Base-by-base conservation (phyloP, 2,888 invertebrate genomes). In the Lacanobia wlatinum region DNA sequence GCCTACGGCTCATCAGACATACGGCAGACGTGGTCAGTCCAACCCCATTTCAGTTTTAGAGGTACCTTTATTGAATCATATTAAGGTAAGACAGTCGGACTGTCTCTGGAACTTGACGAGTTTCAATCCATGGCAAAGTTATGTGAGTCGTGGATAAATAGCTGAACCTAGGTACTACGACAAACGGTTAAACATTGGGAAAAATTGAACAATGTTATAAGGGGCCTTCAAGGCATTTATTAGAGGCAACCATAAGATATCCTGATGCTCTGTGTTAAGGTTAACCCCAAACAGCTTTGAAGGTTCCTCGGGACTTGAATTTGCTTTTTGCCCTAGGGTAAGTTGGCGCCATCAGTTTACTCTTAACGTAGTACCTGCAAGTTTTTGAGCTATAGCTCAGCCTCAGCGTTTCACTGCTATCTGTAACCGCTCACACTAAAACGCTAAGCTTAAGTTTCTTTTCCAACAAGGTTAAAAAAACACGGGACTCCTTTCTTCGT, bases 21-120 rank as follows among this genome's bases (percentile, higher is more conserved):
- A 80, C 79, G 76, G 46, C 76, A 68, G 71, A 80, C 46, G 76
- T 80, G 79, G 79, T 82, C 81, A 76, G 84, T 73, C 70, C 55
- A 73, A 74, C 50, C 68, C 46, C 71, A 73, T 70, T 84, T 73
- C 70, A 72, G 70, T 70, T 66, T 55, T 70, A 60, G 23, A 76
- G 53, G 38, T 67, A 70, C 63, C 28, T 52, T 53, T 56, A 53
- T 38, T 67, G 9, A n/a, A 40, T 66, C 56, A 46, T 59, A 21
- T 66, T 59, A 56, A 65, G 8, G 52, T 50, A 48, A 53, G 53
- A 18, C 34, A 38, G 43, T 59, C 34, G 12, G 48, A 50, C 43
- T 48, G 38, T 50, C 43, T 46, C 34, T 50, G 12, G 46, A 67
- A 68, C 23, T 56, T 48, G 8, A 21, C 18, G 21, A 64, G 23